Base-by-base conservation (phyloP, 2,888 invertebrate genomes). In the Mallateleia sp. region DNA sequence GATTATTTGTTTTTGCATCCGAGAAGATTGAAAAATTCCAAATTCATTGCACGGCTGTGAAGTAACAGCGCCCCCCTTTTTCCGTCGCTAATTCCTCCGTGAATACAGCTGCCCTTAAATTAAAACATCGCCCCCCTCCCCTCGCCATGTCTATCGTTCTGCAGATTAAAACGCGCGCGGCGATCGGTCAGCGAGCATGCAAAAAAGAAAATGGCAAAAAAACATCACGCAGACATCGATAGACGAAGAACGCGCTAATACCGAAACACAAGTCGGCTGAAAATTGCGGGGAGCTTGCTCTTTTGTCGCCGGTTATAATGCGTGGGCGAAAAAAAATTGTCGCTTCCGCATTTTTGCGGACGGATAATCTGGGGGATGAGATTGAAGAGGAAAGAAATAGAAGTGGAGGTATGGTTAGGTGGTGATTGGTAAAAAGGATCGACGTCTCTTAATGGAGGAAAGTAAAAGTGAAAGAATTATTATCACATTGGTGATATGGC, bases 101-200 rank as follows among this genome's bases (percentile, higher is more conserved):
- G 89, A 87, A 87, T 87, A 87, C 89, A 83, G 79, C 88, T 81
- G 85, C 80, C 87, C 87, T 89, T 89, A 89, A 86, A 89, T 89
- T 89, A 89, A 89, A 89, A 87, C 67, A 52, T 79, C 78, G n/a
- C 50, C 42, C 58, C 50, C 42, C 45, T 22, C 24, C 24, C 15
- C 28, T 14, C 47, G 9, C 25, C 47, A 18, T 45, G 25, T 45
- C 56, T 82, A 52, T 58, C 42, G 85, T 71, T 64, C 72, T 25
- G 66, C 66, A 87, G 88, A 89, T 88, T 88, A 85, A 87, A 85
- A 85, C 80, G 74, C 38, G 78, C 79, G 86, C 79, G 83, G 64
- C 74, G 82, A 85, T 88, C 87, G 88, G 88, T 87, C 89, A 89
- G 87, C 52, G 64, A 56, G 72, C 64, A 71, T 58, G 75, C 58